These are phyloP conservation scores for Siphlonurus alternatus DNA, from an alignment of 2,888 invertebrate species.

Conservation along the genomic window DNA sequence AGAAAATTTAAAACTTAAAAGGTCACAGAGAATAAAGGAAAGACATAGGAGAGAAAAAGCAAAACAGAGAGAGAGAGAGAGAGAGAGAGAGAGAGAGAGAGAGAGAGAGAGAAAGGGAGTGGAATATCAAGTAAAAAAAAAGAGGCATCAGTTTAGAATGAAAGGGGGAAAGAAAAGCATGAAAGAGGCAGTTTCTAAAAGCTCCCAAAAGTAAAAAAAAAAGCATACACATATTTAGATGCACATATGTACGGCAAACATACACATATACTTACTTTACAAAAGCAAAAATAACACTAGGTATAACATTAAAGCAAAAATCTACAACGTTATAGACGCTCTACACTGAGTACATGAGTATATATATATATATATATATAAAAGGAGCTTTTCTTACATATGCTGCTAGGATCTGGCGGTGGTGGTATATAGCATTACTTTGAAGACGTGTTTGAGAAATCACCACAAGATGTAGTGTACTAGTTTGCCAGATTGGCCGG, in stretches of 20 bases:
- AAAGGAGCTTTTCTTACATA: too few relatives aligned
- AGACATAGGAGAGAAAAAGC: background rate
- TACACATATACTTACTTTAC: background rate
- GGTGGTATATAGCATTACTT: too few relatives aligned
- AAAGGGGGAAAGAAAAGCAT: background rate
- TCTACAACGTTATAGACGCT: too few relatives aligned
- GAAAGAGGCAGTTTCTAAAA: background rate
- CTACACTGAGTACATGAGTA: too few relatives aligned
- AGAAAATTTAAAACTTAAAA: background rate
- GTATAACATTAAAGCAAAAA: too few relatives aligned
- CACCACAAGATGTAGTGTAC: too few relatives aligned
- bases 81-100: constrained; percentile 9
- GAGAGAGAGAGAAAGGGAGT: constrained; percentile 8
- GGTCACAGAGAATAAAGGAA: background rate
- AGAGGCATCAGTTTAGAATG: constrained; percentile 4
- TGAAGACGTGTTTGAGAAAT: too few relatives aligned
- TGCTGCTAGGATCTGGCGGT: too few relatives aligned
- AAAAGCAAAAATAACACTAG: background rate
- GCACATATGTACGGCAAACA: too few relatives aligned
- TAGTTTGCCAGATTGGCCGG: too few relatives aligned
- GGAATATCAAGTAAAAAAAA: background rate
- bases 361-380: too few relatives aligned
- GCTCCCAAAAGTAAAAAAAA: background rate
- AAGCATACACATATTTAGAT: too few relatives aligned
- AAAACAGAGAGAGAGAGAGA: constrained; percentile 1